Percentiles rank a stretch among this genome's conserved stretches.
These are phyloP conservation scores for Leptobrachium leishanense DNA, from an alignment of 2,113 vertebrate species.

Conservation along the genomic window DNA sequence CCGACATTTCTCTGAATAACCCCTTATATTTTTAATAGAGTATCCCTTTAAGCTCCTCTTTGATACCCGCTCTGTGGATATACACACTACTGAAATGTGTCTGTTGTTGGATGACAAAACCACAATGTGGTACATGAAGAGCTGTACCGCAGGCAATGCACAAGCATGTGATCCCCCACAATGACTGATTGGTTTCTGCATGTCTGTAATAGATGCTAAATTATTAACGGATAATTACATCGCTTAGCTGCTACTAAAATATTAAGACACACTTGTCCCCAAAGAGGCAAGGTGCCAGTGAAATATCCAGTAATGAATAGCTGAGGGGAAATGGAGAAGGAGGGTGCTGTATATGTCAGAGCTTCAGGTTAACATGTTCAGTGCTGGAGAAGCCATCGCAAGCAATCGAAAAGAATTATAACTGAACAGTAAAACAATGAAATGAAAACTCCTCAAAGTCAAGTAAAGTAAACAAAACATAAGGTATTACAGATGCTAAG, in stretches of 20 bases:
- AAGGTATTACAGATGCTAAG: no score
- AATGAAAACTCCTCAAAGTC: no score
- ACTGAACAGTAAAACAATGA: no score
- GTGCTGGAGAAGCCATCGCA: not conserved
- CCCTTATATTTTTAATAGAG: no score
- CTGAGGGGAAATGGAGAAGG: constrained; percentile 32
- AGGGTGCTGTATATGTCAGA: constrained; percentile 22
- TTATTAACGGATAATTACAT: constrained; percentile 50
- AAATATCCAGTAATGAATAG: constrained; percentile 48
- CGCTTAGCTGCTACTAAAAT: constrained; percentile 50
- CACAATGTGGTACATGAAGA: constrained; percentile 23
- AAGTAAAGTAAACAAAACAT: no score
- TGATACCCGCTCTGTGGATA: no score
- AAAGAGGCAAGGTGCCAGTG: constrained; percentile 46
- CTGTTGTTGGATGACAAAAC: constrained; percentile 32
- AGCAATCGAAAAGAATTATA: not conserved
- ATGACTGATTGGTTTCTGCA: constrained; percentile 42
- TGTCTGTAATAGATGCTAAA: constrained; percentile 48
- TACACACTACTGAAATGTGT: constrained; percentile 8
- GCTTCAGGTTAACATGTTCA: constrained; percentile 31
- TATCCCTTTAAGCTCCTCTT: no score
- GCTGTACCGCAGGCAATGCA: not conserved
- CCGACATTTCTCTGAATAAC: no score
- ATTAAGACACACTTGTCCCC: constrained; percentile 50
- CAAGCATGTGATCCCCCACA: constrained; percentile 27